A percentile compares a stretch with the other conserved stretches of the same genome.
phyloP scores from a whole-genome alignment of 2,113 vertebrate species.

The Acrocephalus kingi region DNA sequence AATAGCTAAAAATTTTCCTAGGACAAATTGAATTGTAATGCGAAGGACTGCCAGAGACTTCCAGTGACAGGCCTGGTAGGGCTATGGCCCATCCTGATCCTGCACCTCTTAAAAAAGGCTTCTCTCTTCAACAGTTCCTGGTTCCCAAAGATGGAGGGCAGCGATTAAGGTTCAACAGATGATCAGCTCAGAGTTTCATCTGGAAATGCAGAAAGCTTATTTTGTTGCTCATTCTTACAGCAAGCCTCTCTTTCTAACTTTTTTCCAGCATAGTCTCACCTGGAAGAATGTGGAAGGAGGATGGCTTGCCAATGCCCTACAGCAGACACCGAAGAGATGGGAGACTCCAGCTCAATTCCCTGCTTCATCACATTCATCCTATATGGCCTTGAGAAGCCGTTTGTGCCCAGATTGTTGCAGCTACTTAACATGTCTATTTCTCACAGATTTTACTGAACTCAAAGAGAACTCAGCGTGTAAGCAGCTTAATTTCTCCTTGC shows the following conservation, averaged over 20 bases:
- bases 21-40: neutral
- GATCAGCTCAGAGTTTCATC: neutral
- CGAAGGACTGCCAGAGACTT: neutral
- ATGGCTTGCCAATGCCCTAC: neutral
- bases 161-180: neutral
- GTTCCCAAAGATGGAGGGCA: neutral
- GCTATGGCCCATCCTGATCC: neutral
- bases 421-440: neutral
- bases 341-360: neutral
- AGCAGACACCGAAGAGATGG: neutral
- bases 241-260: neutral
- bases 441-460: neutral
- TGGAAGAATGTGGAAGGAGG: neutral
- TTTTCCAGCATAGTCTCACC: neutral
- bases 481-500: slow-evolving; percentile 13
- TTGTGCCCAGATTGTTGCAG: neutral
- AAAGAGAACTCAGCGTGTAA: neutral
- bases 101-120: neutral
- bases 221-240: neutral
- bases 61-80: rapidly evolving
- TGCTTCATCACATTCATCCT: neutral
- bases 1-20: neutral
- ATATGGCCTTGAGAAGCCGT: neutral
- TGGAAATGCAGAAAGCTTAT: neutral
- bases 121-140: neutral